Percentiles rank a stretch among this genome's conserved stretches.
Conservation (phyloP, 2,797 vertebrate genomes). For the Enteromius afrohamiltoni region DNA sequence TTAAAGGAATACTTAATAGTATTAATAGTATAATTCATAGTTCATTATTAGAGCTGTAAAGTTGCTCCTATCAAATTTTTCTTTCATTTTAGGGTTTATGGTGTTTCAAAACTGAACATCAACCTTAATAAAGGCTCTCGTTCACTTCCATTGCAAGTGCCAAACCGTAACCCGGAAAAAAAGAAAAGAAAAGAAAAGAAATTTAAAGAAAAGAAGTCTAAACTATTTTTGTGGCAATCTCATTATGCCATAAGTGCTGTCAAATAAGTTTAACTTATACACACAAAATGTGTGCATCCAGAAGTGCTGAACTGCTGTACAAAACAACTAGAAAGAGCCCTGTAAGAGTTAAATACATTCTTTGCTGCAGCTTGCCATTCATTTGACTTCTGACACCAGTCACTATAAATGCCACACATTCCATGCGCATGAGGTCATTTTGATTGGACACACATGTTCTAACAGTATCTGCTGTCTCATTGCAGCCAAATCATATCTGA, state of each 20-base stretch:
- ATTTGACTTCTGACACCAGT: conserved; percentile 58
- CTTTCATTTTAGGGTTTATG: not conserved
- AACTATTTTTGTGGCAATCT: not conserved
- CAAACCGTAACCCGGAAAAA: not conserved
- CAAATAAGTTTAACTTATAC: not conserved
- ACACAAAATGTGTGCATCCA: not conserved
- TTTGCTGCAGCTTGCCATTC: conserved; percentile 37
- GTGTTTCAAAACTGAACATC: too few species aligned
- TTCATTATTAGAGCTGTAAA: not conserved
- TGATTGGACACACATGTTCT: conserved; percentile 61
- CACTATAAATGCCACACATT: conserved; percentile 62
- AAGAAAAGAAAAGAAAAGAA: not conserved
- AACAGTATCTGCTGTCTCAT: conserved; percentile 55
- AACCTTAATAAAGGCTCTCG: not conserved
- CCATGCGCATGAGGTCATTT: conserved; percentile 46
- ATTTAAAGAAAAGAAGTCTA: not conserved
- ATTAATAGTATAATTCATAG: not conserved
- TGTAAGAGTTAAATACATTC: conserved; percentile 38
- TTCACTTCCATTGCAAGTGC: not conserved
- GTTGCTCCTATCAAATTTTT: not conserved
- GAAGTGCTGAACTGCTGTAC: not conserved
- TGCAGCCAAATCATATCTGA: conserved; percentile 53
- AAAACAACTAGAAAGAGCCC: not conserved
- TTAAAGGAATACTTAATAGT: not conserved
- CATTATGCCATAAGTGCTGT: not conserved